A percentile compares a stretch with the other conserved stretches of the same genome.
These are phyloP conservation scores for Polydesmus complanatus DNA, from an alignment of 2,888 invertebrate species.

Conservation along the genomic window DNA sequence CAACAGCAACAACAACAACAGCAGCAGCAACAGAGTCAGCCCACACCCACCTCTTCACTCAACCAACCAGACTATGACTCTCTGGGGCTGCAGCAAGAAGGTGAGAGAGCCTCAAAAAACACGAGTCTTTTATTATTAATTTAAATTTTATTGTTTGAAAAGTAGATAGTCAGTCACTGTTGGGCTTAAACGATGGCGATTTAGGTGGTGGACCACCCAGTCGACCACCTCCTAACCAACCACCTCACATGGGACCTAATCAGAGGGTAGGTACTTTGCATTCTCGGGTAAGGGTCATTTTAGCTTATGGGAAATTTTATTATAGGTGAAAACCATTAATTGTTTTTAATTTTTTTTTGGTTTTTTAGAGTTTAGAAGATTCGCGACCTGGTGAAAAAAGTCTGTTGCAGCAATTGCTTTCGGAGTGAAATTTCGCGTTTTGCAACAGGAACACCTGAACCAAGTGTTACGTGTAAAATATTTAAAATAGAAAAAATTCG, in stretches of 20 bases:
- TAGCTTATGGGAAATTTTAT: not conserved
- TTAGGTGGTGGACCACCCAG: not conserved
- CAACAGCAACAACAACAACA: conserved; percentile 20
- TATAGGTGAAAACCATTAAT: not conserved
- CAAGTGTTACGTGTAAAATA: too few species aligned
- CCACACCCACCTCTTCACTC: not conserved
- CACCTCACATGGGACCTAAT: conserved; percentile 15
- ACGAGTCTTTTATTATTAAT: too few species aligned
- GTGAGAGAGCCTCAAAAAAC: too few species aligned
- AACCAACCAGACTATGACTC: conserved; percentile 11
- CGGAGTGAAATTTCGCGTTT: too few species aligned
- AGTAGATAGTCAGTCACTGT: conserved; percentile 18
- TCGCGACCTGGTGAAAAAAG: conserved; percentile 34
- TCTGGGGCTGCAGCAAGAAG: conserved; percentile 15
- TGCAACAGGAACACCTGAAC: too few species aligned
- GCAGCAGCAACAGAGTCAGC: conserved; percentile 12
- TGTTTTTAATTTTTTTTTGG: conserved; percentile 1
- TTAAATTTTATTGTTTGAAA: not conserved
- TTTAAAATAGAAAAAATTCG: too few species aligned
- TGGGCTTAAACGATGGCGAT: conserved; percentile 1
- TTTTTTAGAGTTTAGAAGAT: conserved; percentile 54
- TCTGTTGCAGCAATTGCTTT: conserved; percentile 4
- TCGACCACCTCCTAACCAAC: conserved; percentile 6
- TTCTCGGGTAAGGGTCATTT: not conserved
- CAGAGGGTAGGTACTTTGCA: conserved; percentile 18